Base-by-base conservation (phyloP, 2,797 vertebrate genomes). In the Acrossocheilus fasciatus region DNA sequence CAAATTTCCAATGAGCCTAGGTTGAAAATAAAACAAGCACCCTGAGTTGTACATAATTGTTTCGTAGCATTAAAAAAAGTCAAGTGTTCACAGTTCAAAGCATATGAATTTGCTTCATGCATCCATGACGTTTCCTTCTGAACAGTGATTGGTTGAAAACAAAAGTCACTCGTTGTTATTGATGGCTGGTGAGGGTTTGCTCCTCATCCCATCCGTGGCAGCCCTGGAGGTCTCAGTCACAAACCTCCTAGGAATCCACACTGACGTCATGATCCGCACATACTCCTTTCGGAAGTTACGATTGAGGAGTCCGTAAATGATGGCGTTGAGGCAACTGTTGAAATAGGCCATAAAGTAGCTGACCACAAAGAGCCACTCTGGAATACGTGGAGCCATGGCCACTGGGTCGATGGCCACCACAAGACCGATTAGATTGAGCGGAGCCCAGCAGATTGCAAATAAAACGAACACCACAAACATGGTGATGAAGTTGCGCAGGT, bases 321-420 rank as follows among this genome's bases (percentile, higher is more conserved):
- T 91, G 86, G 96, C 96, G 4, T 97, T 97, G 83, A 96, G 95
- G 91, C 96, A 96, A 90, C 96, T 97, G 88, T 96, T 96, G 88
- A 96, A 96, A 89, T 97, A 96, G 52, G 96, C 96, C 96, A 96
- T 96, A 88, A 97, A 97, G 91, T 97, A 95, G 91, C 95, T 96
- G 89, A 96, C 94, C 83, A 96, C 95, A 70, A 96, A 96, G 2
- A 96, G 94, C 95, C 95, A 96, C 90, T 96, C 95, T 0, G 95
- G 95, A 87, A 96, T 94, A 6, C 73, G 94, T 0, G 96, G 94
- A 0, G 89, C 94, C 79, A 96, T 94, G 2, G 80, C 93, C 23
- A 93, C 72, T 0, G 96, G 96, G 88, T 96, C 90, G 20, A 96
- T 93, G 23, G 95, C 96, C 83, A 97, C 96, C 0, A 94, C 93